These are phyloP conservation scores for Eledona agricola DNA, from an alignment of 2,888 invertebrate species.

Conservation along the genomic window DNA sequence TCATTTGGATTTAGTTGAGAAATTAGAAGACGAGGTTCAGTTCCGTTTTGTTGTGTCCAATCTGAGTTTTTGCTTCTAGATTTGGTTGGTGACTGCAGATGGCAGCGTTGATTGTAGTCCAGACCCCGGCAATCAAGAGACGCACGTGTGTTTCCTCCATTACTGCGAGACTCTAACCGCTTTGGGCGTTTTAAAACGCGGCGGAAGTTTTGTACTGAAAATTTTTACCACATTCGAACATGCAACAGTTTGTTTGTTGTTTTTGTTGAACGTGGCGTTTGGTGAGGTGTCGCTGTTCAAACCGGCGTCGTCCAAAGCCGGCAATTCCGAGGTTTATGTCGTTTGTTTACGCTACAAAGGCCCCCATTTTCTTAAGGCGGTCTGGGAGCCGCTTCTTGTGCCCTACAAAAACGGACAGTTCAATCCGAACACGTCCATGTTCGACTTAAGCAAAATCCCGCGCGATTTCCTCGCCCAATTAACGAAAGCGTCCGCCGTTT, in stretches of 20 bases:
- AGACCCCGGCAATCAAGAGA: conserved; percentile 88
- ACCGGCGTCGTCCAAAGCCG: conserved; percentile 91
- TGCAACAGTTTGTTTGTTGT: conserved; percentile 80
- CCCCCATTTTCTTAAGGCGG: conserved; percentile 43
- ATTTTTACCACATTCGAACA: conserved; percentile 91
- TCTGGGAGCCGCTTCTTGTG: conserved; percentile 59
- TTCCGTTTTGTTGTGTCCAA: background rate
- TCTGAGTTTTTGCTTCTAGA: conserved; percentile 65
- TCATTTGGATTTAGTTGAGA: conserved; percentile 69
- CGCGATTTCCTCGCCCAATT: conserved; percentile 72
- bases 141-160: conserved; percentile 78
- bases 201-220: conserved; percentile 84
- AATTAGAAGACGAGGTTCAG: conserved; percentile 54
- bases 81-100: conserved; percentile 86
- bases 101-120: conserved; percentile 91
- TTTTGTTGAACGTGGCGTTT: conserved; percentile 80
- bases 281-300: conserved; percentile 79
- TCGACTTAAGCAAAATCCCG: conserved; percentile 69
- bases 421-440: conserved; percentile 64
- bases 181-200: conserved; percentile 70
- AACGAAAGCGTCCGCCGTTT: conserved; percentile 71
- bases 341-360: conserved; percentile 75
- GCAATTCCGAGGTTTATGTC: conserved; percentile 93
- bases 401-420: conserved; percentile 62
- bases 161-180: conserved; percentile 86